A percentile compares a stretch with the other conserved stretches of the same genome.
phyloP scores from a whole-genome alignment of 2,888 invertebrate species.

The Nomada goodeniana region DNA sequence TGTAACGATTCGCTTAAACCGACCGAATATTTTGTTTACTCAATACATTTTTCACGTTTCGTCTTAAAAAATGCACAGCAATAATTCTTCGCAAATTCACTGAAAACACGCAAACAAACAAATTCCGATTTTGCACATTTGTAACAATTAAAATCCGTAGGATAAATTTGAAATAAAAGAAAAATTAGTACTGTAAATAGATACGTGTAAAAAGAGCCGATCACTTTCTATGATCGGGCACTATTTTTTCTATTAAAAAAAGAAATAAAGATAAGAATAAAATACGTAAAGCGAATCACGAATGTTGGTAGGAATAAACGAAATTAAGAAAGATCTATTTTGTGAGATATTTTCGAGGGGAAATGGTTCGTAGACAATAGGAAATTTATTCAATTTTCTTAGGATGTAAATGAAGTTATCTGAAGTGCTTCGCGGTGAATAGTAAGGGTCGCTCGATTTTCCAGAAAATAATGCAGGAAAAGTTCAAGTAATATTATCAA shows the following conservation, averaged over 20 bases:
- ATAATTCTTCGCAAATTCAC: background rate
- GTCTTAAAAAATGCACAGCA: conserved; percentile 11
- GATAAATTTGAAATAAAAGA: background rate
- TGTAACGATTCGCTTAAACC: background rate
- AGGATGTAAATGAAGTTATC: conserved; percentile 23
- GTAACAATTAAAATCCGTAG: conserved; percentile 27
- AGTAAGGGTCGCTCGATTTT: background rate
- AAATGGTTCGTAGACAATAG: conserved; percentile 37
- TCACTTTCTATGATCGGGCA: conserved; percentile 29
- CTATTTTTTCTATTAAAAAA: conserved; percentile 54
- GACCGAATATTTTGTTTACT: conserved; percentile 9
- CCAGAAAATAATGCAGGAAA: conserved; percentile 1
- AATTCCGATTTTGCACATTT: conserved; percentile 1
- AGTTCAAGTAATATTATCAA: background rate
- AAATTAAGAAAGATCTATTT: conserved; percentile 60
- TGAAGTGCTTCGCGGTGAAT: conserved; percentile 36
- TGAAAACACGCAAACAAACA: background rate
- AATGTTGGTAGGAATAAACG: conserved; percentile 35
- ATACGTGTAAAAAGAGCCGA: conserved; percentile 26
- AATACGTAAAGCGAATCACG: background rate
- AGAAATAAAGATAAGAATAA: conserved; percentile 3
- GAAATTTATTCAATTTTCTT: conserved; percentile 33
- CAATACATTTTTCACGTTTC: background rate
- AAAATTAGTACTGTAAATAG: conserved; percentile 55
- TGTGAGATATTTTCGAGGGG: conserved; percentile 58